These are phyloP conservation scores for Lindbergichthys nudifrons DNA, from an alignment of 2,797 vertebrate species.

Conservation along the genomic window DNA sequence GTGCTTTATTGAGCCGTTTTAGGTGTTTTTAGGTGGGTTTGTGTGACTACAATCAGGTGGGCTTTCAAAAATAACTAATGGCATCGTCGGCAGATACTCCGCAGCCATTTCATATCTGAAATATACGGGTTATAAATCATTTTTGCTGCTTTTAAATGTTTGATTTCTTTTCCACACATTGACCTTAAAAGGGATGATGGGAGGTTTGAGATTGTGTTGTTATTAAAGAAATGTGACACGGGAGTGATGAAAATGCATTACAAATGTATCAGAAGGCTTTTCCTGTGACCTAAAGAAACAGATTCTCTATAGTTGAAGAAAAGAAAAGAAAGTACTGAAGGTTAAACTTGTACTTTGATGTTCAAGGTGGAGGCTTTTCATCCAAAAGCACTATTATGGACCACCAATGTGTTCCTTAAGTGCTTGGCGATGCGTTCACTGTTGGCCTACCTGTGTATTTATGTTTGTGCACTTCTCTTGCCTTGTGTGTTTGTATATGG, in stretches of 20 bases:
- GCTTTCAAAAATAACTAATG: conserved; percentile 83
- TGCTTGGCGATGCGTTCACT: conserved; percentile 35
- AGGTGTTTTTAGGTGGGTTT: conserved; percentile 62
- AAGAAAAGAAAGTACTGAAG: background rate
- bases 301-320: background rate
- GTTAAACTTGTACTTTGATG: conserved; percentile 21
- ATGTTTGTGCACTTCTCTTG: conserved; percentile 35
- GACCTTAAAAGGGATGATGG: conserved; percentile 56
- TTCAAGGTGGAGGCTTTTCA: conserved; percentile 13
- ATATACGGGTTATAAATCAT: conserved; percentile 80
- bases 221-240: conserved; percentile 57
- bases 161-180: conserved; percentile 32
- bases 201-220: conserved; percentile 49
- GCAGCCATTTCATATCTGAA: conserved; percentile 78
- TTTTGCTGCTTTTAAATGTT: conserved; percentile 66
- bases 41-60: conserved; percentile 67
- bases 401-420: conserved; percentile 50
- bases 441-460: conserved; percentile 58
- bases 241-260: conserved; percentile 44
- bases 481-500: conserved; percentile 62
- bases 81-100: conserved; percentile 73
- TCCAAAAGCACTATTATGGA: conserved; percentile 23
- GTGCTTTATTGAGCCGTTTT: conserved; percentile 79
- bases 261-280: conserved; percentile 27
- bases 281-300: conserved; percentile 7